phyloP scores from a whole-genome alignment of 2,113 vertebrate species.

The Gracilinanus agilis region DNA sequence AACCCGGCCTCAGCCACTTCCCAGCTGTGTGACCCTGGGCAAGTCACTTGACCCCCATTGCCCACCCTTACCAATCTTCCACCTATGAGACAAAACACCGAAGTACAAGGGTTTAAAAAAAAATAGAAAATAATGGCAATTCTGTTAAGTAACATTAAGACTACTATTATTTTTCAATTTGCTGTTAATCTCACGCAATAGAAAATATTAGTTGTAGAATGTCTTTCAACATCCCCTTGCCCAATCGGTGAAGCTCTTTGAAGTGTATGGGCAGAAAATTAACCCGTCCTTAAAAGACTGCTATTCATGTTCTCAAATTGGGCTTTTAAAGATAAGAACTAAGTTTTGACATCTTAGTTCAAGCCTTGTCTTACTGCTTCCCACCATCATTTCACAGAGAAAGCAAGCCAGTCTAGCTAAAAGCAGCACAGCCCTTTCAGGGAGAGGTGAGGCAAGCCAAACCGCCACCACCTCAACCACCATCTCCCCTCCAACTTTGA shows the following conservation, averaged over 20 bases:
- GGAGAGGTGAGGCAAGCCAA: not conserved
- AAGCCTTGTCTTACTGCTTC: no score
- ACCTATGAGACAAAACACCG: no score
- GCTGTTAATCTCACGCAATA: not conserved
- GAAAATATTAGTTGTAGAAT: not conserved
- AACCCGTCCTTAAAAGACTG: not conserved
- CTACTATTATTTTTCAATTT: not conserved
- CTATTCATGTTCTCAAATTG: not conserved
- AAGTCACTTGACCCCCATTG: no score
- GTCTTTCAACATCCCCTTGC: not conserved
- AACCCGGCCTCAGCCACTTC: no score
- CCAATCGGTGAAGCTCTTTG: not conserved
- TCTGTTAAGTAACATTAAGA: not conserved
- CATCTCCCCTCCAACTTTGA: not conserved
- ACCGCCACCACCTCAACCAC: not conserved
- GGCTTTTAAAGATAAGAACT: not conserved
- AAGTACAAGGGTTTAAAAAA: no score
- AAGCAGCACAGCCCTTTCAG: not conserved
- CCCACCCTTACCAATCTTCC: no score
- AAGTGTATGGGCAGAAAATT: not conserved
- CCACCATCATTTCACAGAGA: not conserved
- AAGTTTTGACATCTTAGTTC: no score
- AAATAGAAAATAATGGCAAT: not conserved
- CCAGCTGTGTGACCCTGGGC: no score
- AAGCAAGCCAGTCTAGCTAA: not conserved